These are phyloP conservation scores for Amazona guildingii DNA, from an alignment of 2,113 vertebrate genomes.

Conservation along the genomic window DNA sequence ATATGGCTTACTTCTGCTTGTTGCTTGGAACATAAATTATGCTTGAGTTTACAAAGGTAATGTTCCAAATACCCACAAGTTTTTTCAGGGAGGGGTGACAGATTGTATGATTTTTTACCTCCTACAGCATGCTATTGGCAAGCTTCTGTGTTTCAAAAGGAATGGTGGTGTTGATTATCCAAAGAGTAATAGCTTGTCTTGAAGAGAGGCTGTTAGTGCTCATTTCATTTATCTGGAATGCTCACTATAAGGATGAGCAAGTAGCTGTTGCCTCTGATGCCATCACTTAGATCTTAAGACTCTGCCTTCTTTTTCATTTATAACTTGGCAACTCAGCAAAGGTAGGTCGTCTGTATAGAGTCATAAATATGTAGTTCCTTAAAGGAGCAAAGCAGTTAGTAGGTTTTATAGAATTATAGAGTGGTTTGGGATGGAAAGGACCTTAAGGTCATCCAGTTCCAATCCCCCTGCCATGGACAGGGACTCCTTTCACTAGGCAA, in stretches of 20 bases:
- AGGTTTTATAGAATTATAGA: background rate
- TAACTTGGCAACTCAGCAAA: background rate
- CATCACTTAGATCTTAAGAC: background rate
- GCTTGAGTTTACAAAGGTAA: background rate
- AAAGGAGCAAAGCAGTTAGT: background rate
- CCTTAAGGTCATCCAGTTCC: background rate
- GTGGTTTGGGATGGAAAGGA: background rate
- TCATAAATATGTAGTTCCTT: background rate
- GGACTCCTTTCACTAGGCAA: background rate
- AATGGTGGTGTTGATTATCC: background rate
- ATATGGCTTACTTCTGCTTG: background rate
- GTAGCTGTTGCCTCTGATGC: background rate
- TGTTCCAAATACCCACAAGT: background rate
- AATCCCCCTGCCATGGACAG: background rate
- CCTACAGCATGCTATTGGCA: background rate
- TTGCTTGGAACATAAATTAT: background rate
- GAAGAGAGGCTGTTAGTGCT: background rate
- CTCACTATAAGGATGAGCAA: background rate
- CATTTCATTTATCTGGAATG: background rate
- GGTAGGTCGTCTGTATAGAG: background rate
- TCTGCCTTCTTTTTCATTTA: background rate
- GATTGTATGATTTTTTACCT: background rate
- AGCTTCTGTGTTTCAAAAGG: background rate
- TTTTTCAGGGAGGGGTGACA: background rate
- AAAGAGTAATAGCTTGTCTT: background rate